Conservation (phyloP, 2,888 invertebrate genomes). For the Priocnemis perturbator region DNA sequence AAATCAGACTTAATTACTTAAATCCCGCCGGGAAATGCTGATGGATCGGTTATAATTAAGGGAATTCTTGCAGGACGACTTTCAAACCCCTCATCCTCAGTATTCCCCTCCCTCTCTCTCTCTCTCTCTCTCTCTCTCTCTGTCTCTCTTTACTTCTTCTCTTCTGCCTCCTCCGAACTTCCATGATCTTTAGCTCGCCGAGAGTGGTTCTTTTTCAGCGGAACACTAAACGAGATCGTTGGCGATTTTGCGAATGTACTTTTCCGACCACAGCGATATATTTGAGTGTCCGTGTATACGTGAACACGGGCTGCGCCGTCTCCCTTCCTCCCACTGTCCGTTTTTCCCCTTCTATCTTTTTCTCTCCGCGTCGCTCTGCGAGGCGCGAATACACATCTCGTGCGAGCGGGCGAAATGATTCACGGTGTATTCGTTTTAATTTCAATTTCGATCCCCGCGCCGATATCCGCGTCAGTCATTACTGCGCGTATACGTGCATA, state of each 20-base stretch:
- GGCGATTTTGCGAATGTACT: conserved; percentile 29
- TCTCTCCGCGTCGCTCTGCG: neutral
- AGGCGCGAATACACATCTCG: conserved; percentile 11
- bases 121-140: neutral
- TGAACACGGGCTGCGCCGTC: neutral
- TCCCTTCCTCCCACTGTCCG: neutral
- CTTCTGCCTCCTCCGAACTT: conserved; percentile 28
- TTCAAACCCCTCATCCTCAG: conserved; percentile 10
- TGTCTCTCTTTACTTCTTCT: conserved; percentile 1
- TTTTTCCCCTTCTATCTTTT: conserved; percentile 4
- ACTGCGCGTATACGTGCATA: conserved; percentile 29
- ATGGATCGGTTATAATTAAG: conserved; percentile 67
- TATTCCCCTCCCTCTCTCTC: neutral
- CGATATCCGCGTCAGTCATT: conserved; percentile 26
- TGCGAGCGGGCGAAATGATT: conserved; percentile 38
- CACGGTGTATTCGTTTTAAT: conserved; percentile 48
- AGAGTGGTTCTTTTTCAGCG: conserved; percentile 42
- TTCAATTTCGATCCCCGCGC: conserved; percentile 47
- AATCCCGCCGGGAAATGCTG: conserved; percentile 65
- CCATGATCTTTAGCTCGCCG: conserved; percentile 10
- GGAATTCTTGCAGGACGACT: conserved; percentile 56
- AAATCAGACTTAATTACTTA: conserved; percentile 68
- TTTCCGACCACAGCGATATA: conserved; percentile 25
- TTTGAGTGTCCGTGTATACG: neutral
- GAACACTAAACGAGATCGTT: conserved; percentile 35